Evolutionary conservation across 2,888 invertebrate species (phyloP).

Genomic region (Dorcus hopei): DNA sequence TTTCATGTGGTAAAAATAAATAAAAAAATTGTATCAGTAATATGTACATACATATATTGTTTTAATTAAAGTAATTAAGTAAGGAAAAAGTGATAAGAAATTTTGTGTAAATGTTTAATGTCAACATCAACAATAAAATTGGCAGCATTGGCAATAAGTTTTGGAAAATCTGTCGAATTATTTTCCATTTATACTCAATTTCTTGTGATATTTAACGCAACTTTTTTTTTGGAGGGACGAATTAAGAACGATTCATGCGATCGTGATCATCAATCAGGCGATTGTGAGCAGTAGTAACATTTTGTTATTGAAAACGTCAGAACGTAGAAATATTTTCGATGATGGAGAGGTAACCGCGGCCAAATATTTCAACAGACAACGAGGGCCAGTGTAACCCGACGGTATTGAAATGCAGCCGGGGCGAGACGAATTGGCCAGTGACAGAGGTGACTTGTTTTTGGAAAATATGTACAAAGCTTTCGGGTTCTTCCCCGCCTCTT

Average conservation of each 20-base stretch:
- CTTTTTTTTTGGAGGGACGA: too few relatives aligned
- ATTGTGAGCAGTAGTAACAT: not conserved
- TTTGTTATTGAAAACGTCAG: not conserved
- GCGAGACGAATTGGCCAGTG: not conserved
- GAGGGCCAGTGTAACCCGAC: not conserved
- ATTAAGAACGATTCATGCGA: not conserved
- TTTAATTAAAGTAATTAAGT: too few relatives aligned
- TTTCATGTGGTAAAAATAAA: too few relatives aligned
- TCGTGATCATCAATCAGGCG: not conserved
- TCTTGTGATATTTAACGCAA: too few relatives aligned
- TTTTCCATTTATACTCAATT: too few relatives aligned
- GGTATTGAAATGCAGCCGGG: not conserved
- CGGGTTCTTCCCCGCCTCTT: not conserved
- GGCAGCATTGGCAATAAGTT: too few relatives aligned
- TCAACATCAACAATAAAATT: too few relatives aligned
- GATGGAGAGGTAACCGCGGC: not conserved
- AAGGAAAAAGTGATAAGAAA: too few relatives aligned
- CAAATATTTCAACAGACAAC: not conserved
- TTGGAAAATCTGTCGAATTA: too few relatives aligned
- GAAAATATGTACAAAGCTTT: not conserved
- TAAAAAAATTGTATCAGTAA: too few relatives aligned
- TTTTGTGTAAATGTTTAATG: too few relatives aligned
- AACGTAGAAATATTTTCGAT: not conserved
- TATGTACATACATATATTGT: too few relatives aligned
- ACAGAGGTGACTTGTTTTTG: slow-evolving; percentile 2